Percentiles rank a stretch among this genome's conserved stretches.
These are phyloP conservation scores for Cryptosula pallasiana DNA, from an alignment of 2,888 invertebrate species.

Conservation along the genomic window DNA sequence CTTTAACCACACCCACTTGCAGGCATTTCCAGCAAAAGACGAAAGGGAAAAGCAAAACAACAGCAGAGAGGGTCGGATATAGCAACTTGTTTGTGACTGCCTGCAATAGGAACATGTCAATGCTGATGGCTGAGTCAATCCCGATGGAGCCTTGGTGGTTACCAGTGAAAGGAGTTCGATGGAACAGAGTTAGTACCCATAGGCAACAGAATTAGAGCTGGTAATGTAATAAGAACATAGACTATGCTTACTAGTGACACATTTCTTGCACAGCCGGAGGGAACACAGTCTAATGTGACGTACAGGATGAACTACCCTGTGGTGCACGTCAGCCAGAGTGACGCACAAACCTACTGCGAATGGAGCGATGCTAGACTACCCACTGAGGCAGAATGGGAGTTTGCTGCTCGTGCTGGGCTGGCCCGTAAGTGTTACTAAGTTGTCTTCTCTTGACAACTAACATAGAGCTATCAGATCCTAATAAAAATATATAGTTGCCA, in stretches of 20 bases:
- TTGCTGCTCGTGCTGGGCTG: slow-evolving; percentile 42
- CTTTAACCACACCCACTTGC: not conserved
- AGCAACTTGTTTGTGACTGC: slow-evolving; percentile 43
- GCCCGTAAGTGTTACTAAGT: slow-evolving; percentile 35
- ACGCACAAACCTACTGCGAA: slow-evolving; percentile 47
- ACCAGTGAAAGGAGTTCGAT: slow-evolving; percentile 41
- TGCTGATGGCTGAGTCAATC: slow-evolving; percentile 29
- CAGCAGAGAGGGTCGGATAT: slow-evolving; percentile 42
- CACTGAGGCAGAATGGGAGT: slow-evolving; percentile 52
- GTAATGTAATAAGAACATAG: not conserved
- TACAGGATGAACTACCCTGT: slow-evolving; percentile 43
- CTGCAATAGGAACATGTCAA: slow-evolving; percentile 31
- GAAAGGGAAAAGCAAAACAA: slow-evolving; percentile 38
- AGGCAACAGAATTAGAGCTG: not conserved
- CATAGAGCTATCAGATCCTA: no score
- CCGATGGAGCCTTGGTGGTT: slow-evolving; percentile 39
- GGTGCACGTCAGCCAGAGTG: slow-evolving; percentile 46
- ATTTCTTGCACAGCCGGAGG: slow-evolving; percentile 39
- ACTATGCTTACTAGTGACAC: not conserved
- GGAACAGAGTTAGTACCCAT: slow-evolving; percentile 40
- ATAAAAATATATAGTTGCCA: no score
- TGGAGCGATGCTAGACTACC: slow-evolving; percentile 49
- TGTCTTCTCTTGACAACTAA: no score
- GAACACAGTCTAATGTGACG: slow-evolving; percentile 37
- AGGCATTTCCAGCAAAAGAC: slow-evolving; percentile 38